These are phyloP conservation scores for Sebastes diaconus DNA, from an alignment of 2,797 vertebrate species.

Conservation along the genomic window DNA sequence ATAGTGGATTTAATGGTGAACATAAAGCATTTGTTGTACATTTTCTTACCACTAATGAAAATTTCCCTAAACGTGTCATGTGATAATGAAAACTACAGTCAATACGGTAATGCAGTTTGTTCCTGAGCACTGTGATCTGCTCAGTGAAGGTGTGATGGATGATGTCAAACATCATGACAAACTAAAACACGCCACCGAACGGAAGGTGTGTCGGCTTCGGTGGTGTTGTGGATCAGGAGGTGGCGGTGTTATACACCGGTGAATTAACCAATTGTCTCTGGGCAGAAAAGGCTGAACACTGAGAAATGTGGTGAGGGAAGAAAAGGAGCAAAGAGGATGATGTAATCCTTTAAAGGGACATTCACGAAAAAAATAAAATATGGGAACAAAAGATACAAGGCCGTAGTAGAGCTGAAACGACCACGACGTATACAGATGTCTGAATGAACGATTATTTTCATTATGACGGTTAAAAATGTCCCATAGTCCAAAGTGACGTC, in stretches of 20 bases:
- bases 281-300: conserved; percentile 79
- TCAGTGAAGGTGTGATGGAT: neutral
- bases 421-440: neutral
- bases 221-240: conserved; percentile 59
- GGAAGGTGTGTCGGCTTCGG: conserved; percentile 12
- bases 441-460: neutral
- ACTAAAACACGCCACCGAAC: neutral
- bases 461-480: neutral
- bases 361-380: conserved; percentile 32
- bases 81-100: conserved; percentile 1
- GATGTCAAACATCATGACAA: conserved; percentile 11
- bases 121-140: neutral
- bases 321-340: conserved; percentile 67
- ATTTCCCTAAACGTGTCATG: neutral
- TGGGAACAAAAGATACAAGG: conserved; percentile 20
- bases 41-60: conserved; percentile 7
- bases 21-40: conserved; percentile 2
- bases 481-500: neutral
- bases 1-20: neutral
- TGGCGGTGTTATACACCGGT: conserved; percentile 70
- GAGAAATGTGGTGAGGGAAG: conserved; percentile 55
- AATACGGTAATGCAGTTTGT: neutral
- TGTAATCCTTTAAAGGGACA: conserved; percentile 79
- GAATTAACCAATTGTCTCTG: conserved; percentile 82
- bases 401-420: conserved; percentile 7